Conservation (phyloP, 2,888 invertebrate genomes). For the Heterodera filipjevi region DNA sequence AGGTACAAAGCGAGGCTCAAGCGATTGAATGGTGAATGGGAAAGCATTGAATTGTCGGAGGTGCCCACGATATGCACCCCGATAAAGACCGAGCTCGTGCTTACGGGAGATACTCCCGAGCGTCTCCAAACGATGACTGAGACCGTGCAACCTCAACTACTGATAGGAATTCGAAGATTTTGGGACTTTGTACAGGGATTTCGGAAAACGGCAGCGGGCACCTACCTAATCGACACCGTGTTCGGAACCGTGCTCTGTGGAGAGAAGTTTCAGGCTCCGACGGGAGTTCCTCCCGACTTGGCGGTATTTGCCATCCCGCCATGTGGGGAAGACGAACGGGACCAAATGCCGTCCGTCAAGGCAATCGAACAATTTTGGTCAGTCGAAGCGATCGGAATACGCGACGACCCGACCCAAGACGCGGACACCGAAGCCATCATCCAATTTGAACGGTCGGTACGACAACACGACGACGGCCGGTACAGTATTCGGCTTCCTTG, state of each 20-base stretch:
- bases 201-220: neutral
- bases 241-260: slow-evolving; percentile 10
- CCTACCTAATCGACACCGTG: slow-evolving; percentile 14
- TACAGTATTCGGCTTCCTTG: no score
- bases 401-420: no score
- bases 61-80: neutral
- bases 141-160: neutral
- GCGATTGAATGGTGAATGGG: slow-evolving; percentile 9
- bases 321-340: neutral
- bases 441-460: no score
- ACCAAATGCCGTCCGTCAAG: neutral
- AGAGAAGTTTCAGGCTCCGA: neutral
- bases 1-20: no score
- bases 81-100: neutral
- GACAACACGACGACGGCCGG: no score
- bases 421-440: no score
- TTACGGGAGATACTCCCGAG: neutral
- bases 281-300: neutral
- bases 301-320: neutral
- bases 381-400: no score
- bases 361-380: slow-evolving; percentile 13
- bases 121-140: neutral
- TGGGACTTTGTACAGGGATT: neutral
- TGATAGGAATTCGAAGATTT: slow-evolving; percentile 6
- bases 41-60: neutral